Conservation (phyloP, 2,113 vertebrate genomes). For the Mionectes macconnelli region DNA sequence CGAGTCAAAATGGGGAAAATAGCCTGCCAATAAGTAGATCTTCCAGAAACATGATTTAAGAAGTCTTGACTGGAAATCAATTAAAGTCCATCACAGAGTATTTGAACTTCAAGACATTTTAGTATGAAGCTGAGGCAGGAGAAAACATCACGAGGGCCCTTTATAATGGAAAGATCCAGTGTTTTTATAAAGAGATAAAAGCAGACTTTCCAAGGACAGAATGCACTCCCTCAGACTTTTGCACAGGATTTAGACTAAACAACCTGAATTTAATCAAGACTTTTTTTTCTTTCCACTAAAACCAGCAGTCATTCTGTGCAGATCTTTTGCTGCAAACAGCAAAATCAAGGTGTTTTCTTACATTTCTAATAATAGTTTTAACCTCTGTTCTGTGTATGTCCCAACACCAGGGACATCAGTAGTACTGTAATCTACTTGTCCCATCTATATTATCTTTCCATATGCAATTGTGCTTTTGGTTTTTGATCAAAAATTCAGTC, state of each 20-base stretch:
- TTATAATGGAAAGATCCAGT: neutral
- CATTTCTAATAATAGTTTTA: neutral
- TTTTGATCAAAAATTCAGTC: neutral
- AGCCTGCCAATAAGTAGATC: neutral
- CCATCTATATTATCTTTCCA: neutral
- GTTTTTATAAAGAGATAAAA: neutral
- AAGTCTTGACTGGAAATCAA: constrained; percentile 43
- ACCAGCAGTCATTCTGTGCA: neutral
- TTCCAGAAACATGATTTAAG: constrained; percentile 1
- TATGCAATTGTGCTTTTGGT: neutral
- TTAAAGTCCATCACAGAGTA: neutral
- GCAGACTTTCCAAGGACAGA: neutral
- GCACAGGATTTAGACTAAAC: constrained; percentile 13
- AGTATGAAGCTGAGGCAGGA: neutral
- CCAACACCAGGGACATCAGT: neutral
- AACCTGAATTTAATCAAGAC: neutral
- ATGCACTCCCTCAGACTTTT: neutral
- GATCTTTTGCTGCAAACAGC: neutral
- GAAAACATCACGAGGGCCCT: neutral
- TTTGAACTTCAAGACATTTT: constrained; percentile 2
- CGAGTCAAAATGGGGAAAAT: neutral
- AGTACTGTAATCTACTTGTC: neutral
- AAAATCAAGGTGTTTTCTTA: neutral
- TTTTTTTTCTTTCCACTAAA: neutral
- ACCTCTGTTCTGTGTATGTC: neutral